Base-by-base conservation (phyloP, 2,888 invertebrate species). In the Hemistola chrysoprasaria region DNA sequence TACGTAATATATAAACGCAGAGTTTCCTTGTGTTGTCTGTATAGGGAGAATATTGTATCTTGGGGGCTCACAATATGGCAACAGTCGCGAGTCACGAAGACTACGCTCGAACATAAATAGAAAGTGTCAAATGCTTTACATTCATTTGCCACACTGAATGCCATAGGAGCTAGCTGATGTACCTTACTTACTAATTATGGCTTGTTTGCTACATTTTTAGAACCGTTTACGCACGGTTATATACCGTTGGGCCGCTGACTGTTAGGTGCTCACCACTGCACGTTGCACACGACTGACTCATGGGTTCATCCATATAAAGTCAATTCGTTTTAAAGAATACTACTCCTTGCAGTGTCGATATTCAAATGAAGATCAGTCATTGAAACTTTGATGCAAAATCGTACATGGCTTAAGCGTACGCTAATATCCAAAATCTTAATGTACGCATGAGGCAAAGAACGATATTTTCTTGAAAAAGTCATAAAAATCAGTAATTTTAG, bases 111-210 rank as follows among this genome's bases (percentile, higher is more conserved):
- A 71, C 74, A 67, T 74, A 81, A 82, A 81, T 84, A 85, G 83
- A 85, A 83, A 85, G 85, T 83, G 78, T 78, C 69, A 76, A 78
- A 77, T 71, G 68, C 65, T 65, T 71, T 64, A 63, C 66, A 71
- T 69, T 66, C 64, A 63, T 68, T 53, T 50, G 57, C 57, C 59
- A 73, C 66, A 56, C 71, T 68, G 71, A 71, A 79, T 81, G 70
- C 65, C 65, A 59, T 47, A 44, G 38, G 64, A 68, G 43, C 44
- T 40, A 30, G 29, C 45, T 49, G 54, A 59, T 56, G 56, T 53
- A 54, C 56, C 44, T 54, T 56, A 48, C 44, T 54, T 56, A 48
- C 51, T 57, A 53, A 63, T 62, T 59, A 59, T 38, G 47, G 55
- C 47, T 54, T 44, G 53, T 54, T 57, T 54, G 44, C 43, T 47